Evolutionary conservation across 2,797 vertebrate species (phyloP).

Genomic region (Martes flavigula): DNA sequence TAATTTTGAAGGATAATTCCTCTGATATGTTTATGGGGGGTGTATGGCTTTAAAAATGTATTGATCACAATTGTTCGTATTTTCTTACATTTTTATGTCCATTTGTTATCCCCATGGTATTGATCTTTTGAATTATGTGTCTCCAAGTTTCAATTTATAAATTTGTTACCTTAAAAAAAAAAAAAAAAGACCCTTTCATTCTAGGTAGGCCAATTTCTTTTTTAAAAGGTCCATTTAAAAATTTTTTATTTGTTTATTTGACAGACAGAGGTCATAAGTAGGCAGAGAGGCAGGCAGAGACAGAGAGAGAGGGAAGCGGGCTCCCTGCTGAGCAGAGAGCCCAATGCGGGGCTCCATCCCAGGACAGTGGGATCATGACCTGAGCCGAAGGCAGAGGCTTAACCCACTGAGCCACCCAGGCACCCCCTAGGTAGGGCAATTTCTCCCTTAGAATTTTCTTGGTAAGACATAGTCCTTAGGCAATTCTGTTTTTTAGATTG

Average conservation of each 20-base stretch:
- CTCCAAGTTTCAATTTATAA: slow-evolving; percentile 83
- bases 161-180: slow-evolving; percentile 79
- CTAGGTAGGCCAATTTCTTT: not conserved
- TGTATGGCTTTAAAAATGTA: slow-evolving; percentile 71
- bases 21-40: slow-evolving; percentile 69
- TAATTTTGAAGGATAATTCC: slow-evolving; percentile 78
- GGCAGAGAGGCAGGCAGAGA: no score
- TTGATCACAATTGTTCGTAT: slow-evolving; percentile 77
- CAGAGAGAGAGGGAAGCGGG: no score
- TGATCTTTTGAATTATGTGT: slow-evolving; percentile 82
- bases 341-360: fast-evolving
- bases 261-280: no score
- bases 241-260: no score
- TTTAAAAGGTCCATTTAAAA: no score
- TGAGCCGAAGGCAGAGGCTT: no score
- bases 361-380: no score
- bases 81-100: slow-evolving; percentile 75
- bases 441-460: not conserved
- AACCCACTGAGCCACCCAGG: no score
- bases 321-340: no score
- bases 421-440: not conserved
- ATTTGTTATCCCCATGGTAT: slow-evolving; percentile 77
- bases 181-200: slow-evolving; percentile 76
- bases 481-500: not conserved
- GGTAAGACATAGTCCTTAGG: not conserved